Base-by-base conservation (phyloP, 1,140 invertebrate genomes). In the Hycleus cichorii region DNA sequence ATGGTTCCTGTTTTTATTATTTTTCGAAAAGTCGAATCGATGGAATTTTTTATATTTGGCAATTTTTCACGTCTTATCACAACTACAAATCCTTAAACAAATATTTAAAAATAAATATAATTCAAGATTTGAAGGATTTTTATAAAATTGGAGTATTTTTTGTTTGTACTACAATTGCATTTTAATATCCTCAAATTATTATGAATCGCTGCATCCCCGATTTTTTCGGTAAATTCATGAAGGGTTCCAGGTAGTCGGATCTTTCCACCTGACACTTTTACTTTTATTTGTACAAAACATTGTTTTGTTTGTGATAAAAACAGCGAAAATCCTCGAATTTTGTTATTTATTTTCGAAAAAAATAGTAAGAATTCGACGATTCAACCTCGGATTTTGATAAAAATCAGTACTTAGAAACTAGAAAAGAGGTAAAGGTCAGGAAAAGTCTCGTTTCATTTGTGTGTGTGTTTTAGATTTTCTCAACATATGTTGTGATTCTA, bases 251-350 rank as follows among this genome's bases (percentile, higher is more conserved):
- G 47, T 47, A 57, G 55, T 43, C 27, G 46, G 32, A 32, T 57
- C 54, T 47, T 44, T 57, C 47, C 55, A 57, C 55, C 55, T 57
- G 55, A 57, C 55, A 57, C 55, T 49, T 57, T 49, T 49, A 49
- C 47, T 57, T 49, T 57, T 57, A 57, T 57, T 57, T 57, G 47
- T 47, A 57, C 26, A 53, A 53, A 53, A 53, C 51, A 53, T 53
- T 44, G 50, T 53, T 53, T 53, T 53, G 42, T 53, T 45, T 45
- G 18, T 38, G 24, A 10, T 18, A 39, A 25, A 48, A 49, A 12
- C 38, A 26, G 51, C 42, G 10, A 46, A 12, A 6, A 27, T 26
- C 8, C 32, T 46, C 40, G 39, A 12, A 45, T 44, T 44, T 44
- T 46, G 27, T n/a, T 53, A 46, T 45, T 24, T 32, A 12, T 43